Base-by-base conservation (phyloP, 2,888 invertebrate genomes). In the Coelinius sp. region DNA sequence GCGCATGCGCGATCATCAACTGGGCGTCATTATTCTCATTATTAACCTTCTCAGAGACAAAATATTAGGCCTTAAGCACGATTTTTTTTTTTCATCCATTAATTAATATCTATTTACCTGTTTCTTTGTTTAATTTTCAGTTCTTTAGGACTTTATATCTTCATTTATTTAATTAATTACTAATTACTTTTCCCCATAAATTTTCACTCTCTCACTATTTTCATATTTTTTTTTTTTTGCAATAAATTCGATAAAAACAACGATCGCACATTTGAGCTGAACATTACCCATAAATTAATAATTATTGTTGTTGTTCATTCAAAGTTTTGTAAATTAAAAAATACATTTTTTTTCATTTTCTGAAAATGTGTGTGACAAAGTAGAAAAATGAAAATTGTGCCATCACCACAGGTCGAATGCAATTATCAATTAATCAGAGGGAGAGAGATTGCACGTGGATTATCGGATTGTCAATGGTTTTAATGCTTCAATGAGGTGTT, bases 401-500 rank as follows among this genome's bases (percentile, higher is more conserved):
- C 17, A 59, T 59, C 17, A 59, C 31, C 27, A 27, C 64, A 53
- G 46, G 64, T 64, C 64, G 41, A 59, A 31, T 70, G 65, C 70
- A 46, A 62, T 66, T 25, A 70, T 53, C 63, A 25, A 63, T 65
- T 41, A 41, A 63, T 63, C 41, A 12, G 24, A 4, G 12, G 5
- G 17, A 41, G 24, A 25, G 14, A 35, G 14, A 27, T 63, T 41
- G 17, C 31, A 59, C 24, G 24, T 24, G 17, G 59, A 41, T 67
- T 17, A 52, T 68, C 25, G 52, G 62, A 68, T 71, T 68, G 67
- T 71, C 68, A 68, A 71, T 71, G 62, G 52, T 66, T 66, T 68
- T 75, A 75, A 74, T 75, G 74, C 74, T 70, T 73, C 49, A 24
- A 46, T 49, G 49, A 52, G 53, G 24, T 71, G 52, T 64, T 67